These are phyloP conservation scores for Caenorhabditis latens DNA, from an alignment of 1,140 invertebrate genomes.

Conservation along the genomic window DNA sequence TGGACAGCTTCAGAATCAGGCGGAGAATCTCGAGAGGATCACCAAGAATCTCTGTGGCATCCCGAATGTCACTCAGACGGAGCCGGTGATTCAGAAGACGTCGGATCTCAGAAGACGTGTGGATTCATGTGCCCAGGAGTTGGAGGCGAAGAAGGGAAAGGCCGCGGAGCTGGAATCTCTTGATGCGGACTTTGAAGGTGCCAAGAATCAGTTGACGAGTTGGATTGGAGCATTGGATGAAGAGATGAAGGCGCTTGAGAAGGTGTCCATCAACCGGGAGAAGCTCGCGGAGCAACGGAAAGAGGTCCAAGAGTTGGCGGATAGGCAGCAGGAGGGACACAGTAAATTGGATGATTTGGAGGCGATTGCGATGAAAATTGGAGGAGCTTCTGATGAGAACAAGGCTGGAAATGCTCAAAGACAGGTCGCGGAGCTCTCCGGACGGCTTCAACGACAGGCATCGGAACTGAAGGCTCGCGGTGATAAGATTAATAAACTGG, in stretches of 20 bases:
- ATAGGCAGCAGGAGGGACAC: slow-evolving; percentile 31
- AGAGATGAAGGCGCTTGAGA: slow-evolving; percentile 20
- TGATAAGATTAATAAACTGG: slow-evolving; percentile 59
- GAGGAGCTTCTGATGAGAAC: background rate
- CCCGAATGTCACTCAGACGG: slow-evolving; percentile 53
- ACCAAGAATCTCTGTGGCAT: slow-evolving; percentile 24
- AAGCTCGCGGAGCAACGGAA: slow-evolving; percentile 50
- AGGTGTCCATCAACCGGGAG: slow-evolving; percentile 39
- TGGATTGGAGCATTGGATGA: slow-evolving; percentile 45
- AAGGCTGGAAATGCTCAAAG: slow-evolving; percentile 1
- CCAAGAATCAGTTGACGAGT: background rate
- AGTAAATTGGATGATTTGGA: slow-evolving; percentile 46
- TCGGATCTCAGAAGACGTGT: slow-evolving; percentile 9
- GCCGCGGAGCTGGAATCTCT: background rate
- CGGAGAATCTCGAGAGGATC: background rate
- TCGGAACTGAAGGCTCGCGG: slow-evolving; percentile 36
- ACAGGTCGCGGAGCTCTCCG: background rate
- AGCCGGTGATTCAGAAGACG: slow-evolving; percentile 15
- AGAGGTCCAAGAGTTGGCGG: background rate
- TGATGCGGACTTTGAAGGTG: slow-evolving; percentile 19
- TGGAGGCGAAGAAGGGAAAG: slow-evolving; percentile 17
- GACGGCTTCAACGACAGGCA: background rate
- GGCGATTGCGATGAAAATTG: background rate
- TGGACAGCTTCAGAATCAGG: background rate
- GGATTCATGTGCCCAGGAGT: slow-evolving; percentile 3